These are phyloP conservation scores for Glomeris maerens DNA, from an alignment of 1,140 invertebrate genomes.

Conservation along the genomic window DNA sequence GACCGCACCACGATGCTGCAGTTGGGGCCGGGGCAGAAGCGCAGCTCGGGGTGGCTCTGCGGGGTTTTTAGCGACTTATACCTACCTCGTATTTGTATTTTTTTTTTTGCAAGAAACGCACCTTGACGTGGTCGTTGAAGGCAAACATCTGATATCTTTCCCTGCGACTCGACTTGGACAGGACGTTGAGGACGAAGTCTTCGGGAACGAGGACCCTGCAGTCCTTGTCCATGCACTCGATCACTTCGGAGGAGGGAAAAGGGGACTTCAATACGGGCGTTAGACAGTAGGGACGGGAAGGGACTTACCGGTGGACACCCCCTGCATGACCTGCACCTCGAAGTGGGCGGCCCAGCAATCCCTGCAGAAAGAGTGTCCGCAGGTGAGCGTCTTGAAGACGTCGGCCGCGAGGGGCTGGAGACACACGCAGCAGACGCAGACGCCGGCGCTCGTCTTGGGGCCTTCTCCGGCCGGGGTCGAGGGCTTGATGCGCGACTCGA, in stretches of 20 bases:
- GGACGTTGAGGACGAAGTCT: conserved; percentile 79
- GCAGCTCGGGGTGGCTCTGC: conserved; percentile 34
- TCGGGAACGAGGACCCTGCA: conserved; percentile 85
- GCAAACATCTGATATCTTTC: conserved; percentile 90
- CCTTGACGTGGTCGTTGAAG: conserved; percentile 88
- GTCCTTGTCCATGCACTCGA: conserved; percentile 90
- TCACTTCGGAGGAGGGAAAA: too few species aligned
- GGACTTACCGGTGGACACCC: conserved; percentile 48
- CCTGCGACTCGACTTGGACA: conserved; percentile 59
- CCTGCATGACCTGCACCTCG: conserved; percentile 86
- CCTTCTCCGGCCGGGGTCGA: conserved; percentile 28
- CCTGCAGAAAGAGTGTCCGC: conserved; percentile 84
- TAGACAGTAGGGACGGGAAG: not conserved
- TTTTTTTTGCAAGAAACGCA: conserved; percentile 11
- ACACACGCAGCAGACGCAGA: conserved; percentile 45
- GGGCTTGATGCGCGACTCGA: conserved; percentile 67
- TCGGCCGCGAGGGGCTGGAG: conserved; percentile 35
- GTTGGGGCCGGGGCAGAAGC: conserved; percentile 91
- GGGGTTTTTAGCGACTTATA: too few species aligned
- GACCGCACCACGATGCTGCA: conserved; percentile 74
- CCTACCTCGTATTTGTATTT: too few species aligned
- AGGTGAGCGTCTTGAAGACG: conserved; percentile 63
- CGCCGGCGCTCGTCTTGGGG: conserved; percentile 11
- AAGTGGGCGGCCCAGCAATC: conserved; percentile 92
- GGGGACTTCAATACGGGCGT: not conserved